phyloP scores from a whole-genome alignment of 2,888 invertebrate species.

The Papilio gigon region DNA sequence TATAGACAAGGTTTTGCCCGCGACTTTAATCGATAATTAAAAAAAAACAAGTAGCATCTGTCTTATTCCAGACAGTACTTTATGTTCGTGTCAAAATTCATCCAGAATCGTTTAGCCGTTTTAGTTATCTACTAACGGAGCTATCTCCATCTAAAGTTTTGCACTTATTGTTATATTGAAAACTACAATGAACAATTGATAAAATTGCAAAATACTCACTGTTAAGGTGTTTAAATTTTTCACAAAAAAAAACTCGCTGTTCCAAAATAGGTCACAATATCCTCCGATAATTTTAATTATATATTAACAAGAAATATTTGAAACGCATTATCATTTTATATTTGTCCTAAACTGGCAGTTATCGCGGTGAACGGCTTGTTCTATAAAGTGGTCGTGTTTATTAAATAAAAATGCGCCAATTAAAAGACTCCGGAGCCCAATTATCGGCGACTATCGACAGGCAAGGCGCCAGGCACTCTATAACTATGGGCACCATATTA shows the following conservation, averaged over 20 bases:
- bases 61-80: no score
- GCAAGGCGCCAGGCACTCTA: conserved; percentile 43
- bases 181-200: no score
- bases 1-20: no score
- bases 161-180: no score
- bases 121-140: no score
- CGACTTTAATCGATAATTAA: no score
- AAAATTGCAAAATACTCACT: no score
- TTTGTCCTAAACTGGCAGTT: conserved; percentile 11
- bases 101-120: no score
- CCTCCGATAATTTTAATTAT: not conserved
- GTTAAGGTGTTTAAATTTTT: no score
- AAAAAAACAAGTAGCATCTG: no score
- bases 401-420: conserved; percentile 70
- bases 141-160: no score
- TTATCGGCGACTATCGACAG: conserved; percentile 60
- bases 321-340: conserved; percentile 1
- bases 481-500: not conserved
- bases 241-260: conserved; percentile 37
- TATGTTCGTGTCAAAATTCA: no score
- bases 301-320: not conserved
- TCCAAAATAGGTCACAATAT: conserved; percentile 33
- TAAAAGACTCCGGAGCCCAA: conserved; percentile 67
- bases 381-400: conserved; percentile 50
- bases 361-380: conserved; percentile 44